phyloP scores from a whole-genome alignment of 1,140 invertebrate species.

The Drosophila gunungcola region DNA sequence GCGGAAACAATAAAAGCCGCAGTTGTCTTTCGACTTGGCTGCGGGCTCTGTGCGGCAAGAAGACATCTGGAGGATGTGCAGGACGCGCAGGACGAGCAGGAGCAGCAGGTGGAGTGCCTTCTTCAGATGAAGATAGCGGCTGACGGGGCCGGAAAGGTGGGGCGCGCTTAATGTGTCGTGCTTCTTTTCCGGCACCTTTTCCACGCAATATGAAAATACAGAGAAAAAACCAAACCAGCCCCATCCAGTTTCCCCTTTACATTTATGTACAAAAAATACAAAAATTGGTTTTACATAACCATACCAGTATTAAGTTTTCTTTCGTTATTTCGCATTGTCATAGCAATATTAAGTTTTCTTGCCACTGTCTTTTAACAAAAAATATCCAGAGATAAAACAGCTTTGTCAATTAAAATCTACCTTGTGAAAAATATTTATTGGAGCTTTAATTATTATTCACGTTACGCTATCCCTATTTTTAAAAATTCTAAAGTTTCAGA shows the following conservation, averaged over 20 bases:
- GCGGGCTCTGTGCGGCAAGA: conserved; percentile 22
- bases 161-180: conserved; percentile 32
- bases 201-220: conserved; percentile 15
- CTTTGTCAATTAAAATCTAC: too few species aligned
- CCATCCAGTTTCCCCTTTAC: background rate
- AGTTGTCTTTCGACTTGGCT: conserved; percentile 71
- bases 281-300: too few species aligned
- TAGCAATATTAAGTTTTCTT: too few species aligned
- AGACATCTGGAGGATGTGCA: conserved; percentile 30
- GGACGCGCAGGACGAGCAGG: background rate
- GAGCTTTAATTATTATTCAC: too few species aligned
- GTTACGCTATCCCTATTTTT: too few species aligned
- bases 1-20: conserved; percentile 81
- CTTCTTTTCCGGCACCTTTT: conserved; percentile 16
- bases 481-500: too few species aligned
- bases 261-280: background rate
- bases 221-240: background rate
- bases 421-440: too few species aligned
- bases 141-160: conserved; percentile 28
- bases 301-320: too few species aligned
- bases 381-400: too few species aligned
- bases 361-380: too few species aligned
- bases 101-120: conserved; percentile 24
- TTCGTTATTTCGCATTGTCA: too few species aligned
- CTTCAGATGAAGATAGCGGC: conserved; percentile 45